Evolutionary conservation across 2,113 vertebrate genomes (phyloP).

Genomic region (Eretmochelys imbricata): DNA sequence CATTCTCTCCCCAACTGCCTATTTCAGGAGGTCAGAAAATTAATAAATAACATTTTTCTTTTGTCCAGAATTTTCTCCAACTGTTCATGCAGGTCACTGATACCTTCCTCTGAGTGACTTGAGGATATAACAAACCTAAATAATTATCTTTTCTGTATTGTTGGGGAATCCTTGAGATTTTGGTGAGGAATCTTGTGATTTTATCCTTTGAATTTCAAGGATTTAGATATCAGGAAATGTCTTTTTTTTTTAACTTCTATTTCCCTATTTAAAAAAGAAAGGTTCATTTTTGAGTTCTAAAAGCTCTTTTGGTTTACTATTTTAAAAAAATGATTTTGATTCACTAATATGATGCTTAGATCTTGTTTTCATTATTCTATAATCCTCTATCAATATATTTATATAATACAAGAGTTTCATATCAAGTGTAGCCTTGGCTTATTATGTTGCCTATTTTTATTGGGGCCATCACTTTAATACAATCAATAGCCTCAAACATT

Average conservation of each 20-base stretch:
- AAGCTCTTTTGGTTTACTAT: background rate
- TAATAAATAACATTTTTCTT: background rate
- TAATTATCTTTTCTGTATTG: background rate
- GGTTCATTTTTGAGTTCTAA: background rate
- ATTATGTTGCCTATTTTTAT: background rate
- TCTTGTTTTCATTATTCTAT: background rate
- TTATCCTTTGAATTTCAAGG: background rate
- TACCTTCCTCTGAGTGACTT: background rate
- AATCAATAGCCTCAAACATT: background rate
- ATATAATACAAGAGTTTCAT: background rate
- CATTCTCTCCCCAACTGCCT: background rate
- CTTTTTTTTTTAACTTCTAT: background rate
- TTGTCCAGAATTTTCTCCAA: background rate
- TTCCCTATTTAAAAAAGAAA: background rate
- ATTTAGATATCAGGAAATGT: background rate
- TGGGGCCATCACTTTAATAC: background rate
- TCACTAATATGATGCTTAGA: background rate
- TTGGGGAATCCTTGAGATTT: background rate
- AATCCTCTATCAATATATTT: background rate
- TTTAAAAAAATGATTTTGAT: background rate
- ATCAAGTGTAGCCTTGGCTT: conserved; percentile 3
- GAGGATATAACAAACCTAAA: background rate
- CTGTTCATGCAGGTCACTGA: background rate
- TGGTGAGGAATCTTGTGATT: background rate
- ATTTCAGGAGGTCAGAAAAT: background rate